phyloP scores from a whole-genome alignment of 2,888 invertebrate species.

The Melieria omissa region DNA sequence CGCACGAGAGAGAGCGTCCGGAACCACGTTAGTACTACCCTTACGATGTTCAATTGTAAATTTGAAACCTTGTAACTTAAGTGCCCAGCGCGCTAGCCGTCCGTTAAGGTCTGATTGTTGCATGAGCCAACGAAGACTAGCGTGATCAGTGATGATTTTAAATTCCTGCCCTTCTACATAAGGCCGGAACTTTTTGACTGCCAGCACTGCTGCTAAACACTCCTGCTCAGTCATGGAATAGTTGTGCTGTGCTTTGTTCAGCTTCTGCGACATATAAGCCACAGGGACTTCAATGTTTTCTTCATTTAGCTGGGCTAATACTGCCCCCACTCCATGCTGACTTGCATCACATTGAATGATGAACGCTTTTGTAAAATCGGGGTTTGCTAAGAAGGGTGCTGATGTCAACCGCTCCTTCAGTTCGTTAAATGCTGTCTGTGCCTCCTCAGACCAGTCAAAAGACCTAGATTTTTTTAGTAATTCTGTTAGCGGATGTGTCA shows the following conservation, averaged over 20 bases:
- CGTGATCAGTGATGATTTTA: conserved; percentile 48
- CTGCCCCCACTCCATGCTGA: conserved; percentile 32
- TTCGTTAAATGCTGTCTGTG: conserved; percentile 20
- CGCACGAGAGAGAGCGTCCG: no score
- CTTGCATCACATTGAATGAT: conserved; percentile 42
- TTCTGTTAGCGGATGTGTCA: conserved; percentile 21
- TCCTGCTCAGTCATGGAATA: conserved; percentile 41
- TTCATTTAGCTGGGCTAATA: conserved; percentile 33
- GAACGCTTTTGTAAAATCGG: conserved; percentile 39
- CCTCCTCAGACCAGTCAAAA: conserved; percentile 29
- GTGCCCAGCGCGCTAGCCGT: conserved; percentile 47
- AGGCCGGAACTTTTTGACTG: conserved; percentile 36
- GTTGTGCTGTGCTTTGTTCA: conserved; percentile 38
- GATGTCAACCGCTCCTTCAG: conserved; percentile 32
- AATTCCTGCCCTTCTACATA: conserved; percentile 37
- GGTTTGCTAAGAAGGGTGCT: conserved; percentile 35
- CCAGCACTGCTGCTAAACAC: conserved; percentile 41
- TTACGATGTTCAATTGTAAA: conserved; percentile 32
- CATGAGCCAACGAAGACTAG: conserved; percentile 50
- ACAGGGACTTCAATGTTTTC: conserved; percentile 33
- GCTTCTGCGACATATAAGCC: conserved; percentile 35
- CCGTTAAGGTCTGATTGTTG: conserved; percentile 49
- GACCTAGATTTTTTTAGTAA: conserved; percentile 15
- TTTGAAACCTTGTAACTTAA: conserved; percentile 26
- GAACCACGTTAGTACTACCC: no score